Evolutionary conservation across 2,113 vertebrate species (phyloP).

Genomic region (Mesitornis unicolor): DNA sequence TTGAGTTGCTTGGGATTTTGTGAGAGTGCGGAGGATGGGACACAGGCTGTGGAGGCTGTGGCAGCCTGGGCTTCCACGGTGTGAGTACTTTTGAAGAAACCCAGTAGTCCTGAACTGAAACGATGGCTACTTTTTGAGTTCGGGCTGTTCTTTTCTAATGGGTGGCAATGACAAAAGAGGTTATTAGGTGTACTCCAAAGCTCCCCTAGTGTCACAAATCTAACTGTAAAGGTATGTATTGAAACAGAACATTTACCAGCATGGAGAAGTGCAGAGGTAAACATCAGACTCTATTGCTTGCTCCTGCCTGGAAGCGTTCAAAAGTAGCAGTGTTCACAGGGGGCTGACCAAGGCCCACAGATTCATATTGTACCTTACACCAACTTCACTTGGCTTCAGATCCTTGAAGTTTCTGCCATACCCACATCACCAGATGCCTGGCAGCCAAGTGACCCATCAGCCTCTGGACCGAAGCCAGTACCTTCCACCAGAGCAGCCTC

Average conservation of each 20-base stretch:
- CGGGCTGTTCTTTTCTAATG: neutral
- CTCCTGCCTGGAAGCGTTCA: neutral
- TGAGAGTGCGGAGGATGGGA: neutral
- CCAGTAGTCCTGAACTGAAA: neutral
- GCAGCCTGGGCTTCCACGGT: neutral
- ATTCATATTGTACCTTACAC: rapidly evolving
- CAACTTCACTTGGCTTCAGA: neutral
- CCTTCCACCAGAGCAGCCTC: neutral
- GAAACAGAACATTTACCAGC: neutral
- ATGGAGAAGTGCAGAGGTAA: neutral
- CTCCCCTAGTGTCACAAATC: neutral
- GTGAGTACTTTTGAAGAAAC: neutral
- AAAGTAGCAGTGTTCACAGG: neutral
- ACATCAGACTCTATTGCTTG: neutral
- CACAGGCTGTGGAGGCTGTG: neutral
- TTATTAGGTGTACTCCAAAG: neutral
- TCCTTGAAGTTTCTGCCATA: neutral
- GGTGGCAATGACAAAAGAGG: neutral
- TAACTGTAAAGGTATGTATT: neutral
- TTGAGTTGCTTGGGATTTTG: neutral
- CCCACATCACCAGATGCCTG: neutral
- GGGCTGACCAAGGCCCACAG: neutral
- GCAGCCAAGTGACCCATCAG: neutral
- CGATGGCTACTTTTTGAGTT: neutral
- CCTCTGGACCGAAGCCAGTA: neutral